Conservation (phyloP, 2,888 invertebrate genomes). For the Ethmia dodecea region DNA sequence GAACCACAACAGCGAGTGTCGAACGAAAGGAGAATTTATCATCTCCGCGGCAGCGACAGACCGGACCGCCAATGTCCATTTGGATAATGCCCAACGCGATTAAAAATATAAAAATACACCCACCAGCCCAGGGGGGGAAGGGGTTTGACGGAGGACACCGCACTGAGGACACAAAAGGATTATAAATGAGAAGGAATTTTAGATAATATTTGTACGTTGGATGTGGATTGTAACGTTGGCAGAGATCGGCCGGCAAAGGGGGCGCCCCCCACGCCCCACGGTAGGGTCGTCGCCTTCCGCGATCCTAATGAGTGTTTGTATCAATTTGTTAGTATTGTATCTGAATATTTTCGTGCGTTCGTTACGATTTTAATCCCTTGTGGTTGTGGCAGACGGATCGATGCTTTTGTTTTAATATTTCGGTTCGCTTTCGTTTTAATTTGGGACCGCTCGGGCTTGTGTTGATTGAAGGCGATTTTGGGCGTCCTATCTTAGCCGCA, state of each 20-base stretch:
- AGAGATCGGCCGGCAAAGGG: constrained; percentile 44
- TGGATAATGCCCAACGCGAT: constrained; percentile 78
- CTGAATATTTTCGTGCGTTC: constrained; percentile 75
- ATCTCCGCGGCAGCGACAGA: constrained; percentile 71
- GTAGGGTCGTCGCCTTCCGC: constrained; percentile 39
- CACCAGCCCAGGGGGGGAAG: constrained; percentile 34
- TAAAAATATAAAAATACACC: constrained; percentile 78
- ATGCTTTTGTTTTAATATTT: constrained; percentile 62
- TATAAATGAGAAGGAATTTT: constrained; percentile 79
- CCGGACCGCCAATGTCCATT: constrained; percentile 76
- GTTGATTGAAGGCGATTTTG: constrained; percentile 62
- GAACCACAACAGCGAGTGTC: constrained; percentile 68
- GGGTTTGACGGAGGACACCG: constrained; percentile 74
- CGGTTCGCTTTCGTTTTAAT: constrained; percentile 42
- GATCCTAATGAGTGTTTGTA: constrained; percentile 77
- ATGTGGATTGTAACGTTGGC: constrained; percentile 75
- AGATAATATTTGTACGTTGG: constrained; percentile 78
- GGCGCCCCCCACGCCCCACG: constrained; percentile 22
- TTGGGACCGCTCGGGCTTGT: constrained; percentile 47
- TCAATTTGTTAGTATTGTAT: constrained; percentile 79
- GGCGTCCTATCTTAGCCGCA: constrained; percentile 22
- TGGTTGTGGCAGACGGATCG: constrained; percentile 61
- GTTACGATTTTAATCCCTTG: constrained; percentile 75
- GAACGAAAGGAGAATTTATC: constrained; percentile 77
- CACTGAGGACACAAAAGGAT: constrained; percentile 78